Evolutionary conservation across 1,140 invertebrate genomes (phyloP), one percentile per base, ranked within the genome.

Genomic region (Diploscapter pachys): DNA sequence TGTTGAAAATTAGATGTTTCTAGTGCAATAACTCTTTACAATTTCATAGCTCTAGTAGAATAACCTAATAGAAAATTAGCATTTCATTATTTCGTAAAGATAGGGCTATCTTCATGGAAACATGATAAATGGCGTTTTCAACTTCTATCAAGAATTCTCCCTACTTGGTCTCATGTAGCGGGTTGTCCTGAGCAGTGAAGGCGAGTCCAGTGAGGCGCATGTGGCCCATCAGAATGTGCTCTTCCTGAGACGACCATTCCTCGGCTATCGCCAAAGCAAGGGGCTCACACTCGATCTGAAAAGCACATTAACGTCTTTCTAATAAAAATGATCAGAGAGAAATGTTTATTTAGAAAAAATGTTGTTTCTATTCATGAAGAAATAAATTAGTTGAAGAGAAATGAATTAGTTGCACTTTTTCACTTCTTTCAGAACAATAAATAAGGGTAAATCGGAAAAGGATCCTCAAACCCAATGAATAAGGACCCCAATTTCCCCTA

Each of bases 111-210:
- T 61, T 56, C 11, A 48, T 5, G 62, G 71, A 52, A 13, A 65
- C 5, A 55, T 49, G 70, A 73, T 59, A 31, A 13, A 64, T 11
- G 49, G 52, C 13, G 5, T 8, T 71, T 48, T 69, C 31, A 0
- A 65, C 3, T 57, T 54, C 51, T 6, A 63, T 63, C 5, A 53
- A 69, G 73, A 56, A 64, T 9, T 6, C 4, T 61, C 67, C 78
- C 64, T 54, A 81, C 75, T 64, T 91, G n/a, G 86, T 91, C 70
- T 91, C 88, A 77, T 91, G 90, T 79, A 91, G 91, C 13, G 94
- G 94, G 88, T 97, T 97, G 85, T 98, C 95, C 64, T 94, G 86
- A 73, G 91, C 90, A 55, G 93, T 96, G 81, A 93, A 95, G 81
- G 92, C 92, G 5, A 98, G 87, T n/a, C 91, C 90, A 48, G 92